Conservation (phyloP, 2,888 invertebrate genomes). For the Papilio protenor region DNA sequence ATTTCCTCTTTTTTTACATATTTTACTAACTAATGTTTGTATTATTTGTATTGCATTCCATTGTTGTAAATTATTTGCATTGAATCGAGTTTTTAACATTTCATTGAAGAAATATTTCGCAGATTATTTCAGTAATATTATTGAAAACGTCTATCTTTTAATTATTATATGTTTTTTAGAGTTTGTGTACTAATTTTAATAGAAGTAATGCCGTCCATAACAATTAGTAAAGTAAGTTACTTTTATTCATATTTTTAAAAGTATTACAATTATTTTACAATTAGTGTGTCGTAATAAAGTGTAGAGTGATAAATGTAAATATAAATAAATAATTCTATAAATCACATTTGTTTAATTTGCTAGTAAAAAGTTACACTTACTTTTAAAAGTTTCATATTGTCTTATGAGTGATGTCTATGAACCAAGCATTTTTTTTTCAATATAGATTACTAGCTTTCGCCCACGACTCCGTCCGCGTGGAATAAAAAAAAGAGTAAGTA, state of each 20-base stretch:
- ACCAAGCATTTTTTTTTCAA: not conserved
- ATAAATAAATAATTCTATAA: conserved; percentile 3
- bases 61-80: too few relatives aligned
- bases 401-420: not conserved
- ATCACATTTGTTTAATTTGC: conserved; percentile 8
- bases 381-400: not conserved
- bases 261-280: conserved; percentile 3
- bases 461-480: too few relatives aligned
- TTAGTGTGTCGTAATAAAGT: conserved; percentile 1
- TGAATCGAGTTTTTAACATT: not conserved
- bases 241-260: conserved; percentile 14
- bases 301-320: conserved; percentile 21
- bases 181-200: conserved; percentile 15
- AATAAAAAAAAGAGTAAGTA: too few relatives aligned
- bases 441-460: not conserved
- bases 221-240: conserved; percentile 6
- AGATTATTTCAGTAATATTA: not conserved
- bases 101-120: not conserved
- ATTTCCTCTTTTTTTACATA: too few relatives aligned
- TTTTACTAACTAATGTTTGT: too few relatives aligned
- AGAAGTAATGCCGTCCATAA: conserved; percentile 45
- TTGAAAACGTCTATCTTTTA: not conserved
- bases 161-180: not conserved
- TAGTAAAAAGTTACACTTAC: not conserved
- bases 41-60: too few relatives aligned